phyloP scores from a whole-genome alignment of 2,113 vertebrate genomes.

The Ictalurus furcatus region DNA sequence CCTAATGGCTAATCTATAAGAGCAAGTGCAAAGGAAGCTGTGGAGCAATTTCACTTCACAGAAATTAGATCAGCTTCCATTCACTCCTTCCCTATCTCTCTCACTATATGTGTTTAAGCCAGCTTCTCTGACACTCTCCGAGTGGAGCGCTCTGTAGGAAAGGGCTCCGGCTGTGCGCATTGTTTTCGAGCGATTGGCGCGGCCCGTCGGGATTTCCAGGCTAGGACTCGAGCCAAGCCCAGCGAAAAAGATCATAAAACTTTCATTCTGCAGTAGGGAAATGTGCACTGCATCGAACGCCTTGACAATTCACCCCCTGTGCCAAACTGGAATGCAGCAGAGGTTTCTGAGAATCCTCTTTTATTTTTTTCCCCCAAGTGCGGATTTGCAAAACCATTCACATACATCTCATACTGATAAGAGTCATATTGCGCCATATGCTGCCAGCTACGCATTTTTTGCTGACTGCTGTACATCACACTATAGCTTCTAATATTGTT shows the following conservation, averaged over 20 bases:
- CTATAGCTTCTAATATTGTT: constrained; percentile 16
- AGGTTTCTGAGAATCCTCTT: neutral
- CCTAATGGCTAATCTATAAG: constrained; percentile 77
- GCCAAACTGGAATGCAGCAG: neutral
- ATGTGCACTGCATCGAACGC: constrained; percentile 38
- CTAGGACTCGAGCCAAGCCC: constrained; percentile 63
- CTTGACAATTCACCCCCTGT: constrained; percentile 9
- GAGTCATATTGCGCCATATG: neutral
- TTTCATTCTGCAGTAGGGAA: constrained; percentile 54
- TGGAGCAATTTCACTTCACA: constrained; percentile 63
- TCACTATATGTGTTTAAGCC: neutral
- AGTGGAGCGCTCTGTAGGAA: constrained; percentile 18
- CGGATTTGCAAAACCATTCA: neutral
- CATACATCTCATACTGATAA: constrained; percentile 22
- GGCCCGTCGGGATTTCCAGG: constrained; percentile 58
- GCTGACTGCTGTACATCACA: neutral
- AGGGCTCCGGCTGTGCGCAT: constrained; percentile 36
- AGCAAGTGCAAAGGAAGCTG: constrained; percentile 68
- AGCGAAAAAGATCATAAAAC: constrained; percentile 63
- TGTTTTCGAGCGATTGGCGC: constrained; percentile 63
- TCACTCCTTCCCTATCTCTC: constrained; percentile 13
- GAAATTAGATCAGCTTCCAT: constrained; percentile 67
- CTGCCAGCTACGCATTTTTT: constrained; percentile 27
- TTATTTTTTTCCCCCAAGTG: neutral
- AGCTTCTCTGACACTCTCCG: neutral